Evolutionary conservation across 2,888 invertebrate species (phyloP), one percentile per base, ranked within the genome.

Genomic region (Amorpha juglandis): DNA sequence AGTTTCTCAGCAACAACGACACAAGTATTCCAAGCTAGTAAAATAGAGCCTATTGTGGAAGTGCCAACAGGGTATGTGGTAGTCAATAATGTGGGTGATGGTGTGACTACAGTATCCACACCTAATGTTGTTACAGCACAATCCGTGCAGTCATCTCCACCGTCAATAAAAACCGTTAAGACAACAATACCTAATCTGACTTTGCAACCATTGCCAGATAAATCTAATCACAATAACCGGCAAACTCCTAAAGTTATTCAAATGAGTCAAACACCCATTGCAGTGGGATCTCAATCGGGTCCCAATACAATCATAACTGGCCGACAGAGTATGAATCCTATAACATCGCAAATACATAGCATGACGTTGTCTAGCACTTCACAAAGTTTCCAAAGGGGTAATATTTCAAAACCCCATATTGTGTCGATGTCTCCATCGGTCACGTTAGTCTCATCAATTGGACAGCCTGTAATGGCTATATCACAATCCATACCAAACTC

Each of bases 1-100:
- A 97, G 97, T 81, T 97, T 97, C 82, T 96, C 96, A 19, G 97
- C 97, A 19, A 97, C 97, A 1, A 96, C 96, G 0, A 97, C 97
- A 0, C 96, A 96, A 91, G 97, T 97, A 47, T 97, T 97, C 87
- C 97, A 97, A 92, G 97, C 97, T 0, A 97, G 97, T 71, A 97
- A 97, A 87, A 95, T 97, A 81, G 97, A 97, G 78, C 97, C 97
- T 0, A 95, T 97, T 64, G 95, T 96, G 16, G 97, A 97, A 82
- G 95, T 96, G 64, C 95, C 96, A 6, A 94, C 96, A 9, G 96
- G 96, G 70, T 96, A 95, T 82, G 95, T 96, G 14, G 94, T 96
- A 52, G 94, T 96, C 0, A 96, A 96, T 77, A 95, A 95, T 78
- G 94, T 95, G 3, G 91, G 92, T 19, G 90, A 95, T 67, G 90